Evolutionary conservation across 37 sponge, comb jelly and placozoan genomes (phyloP), one percentile per base, ranked within the genome.

Genomic region (Beroe ovata): DNA sequence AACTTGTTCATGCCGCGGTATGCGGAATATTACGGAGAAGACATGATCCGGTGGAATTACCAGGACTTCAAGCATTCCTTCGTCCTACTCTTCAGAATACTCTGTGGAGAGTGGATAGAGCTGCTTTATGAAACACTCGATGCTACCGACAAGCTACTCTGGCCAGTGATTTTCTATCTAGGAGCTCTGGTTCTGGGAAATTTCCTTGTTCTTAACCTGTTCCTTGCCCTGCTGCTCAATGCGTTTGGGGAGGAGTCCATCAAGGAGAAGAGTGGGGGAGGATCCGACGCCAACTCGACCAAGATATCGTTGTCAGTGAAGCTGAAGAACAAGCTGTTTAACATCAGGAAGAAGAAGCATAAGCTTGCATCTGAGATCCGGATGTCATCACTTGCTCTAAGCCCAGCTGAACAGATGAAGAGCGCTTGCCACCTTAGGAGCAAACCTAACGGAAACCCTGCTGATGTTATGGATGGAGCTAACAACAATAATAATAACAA

Each of bases 21-120:
- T 25, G 16, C 2, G 2, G 36, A 66, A 32, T 66, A 32, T 37
- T 66, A 66, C 36, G 36, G 30, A 29, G 18, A 26, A 29, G 38
- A 33, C 38, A 42, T 39, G 84, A 42, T 54, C 21, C 42, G 84
- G 8, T 77, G 84, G 84, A 39, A 77, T 25, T 77, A 77, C 54
- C 23, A 77, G 26, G 84, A 72, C 39, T 90, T 90, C 61, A 21
- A 29, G 26, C 88, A 90, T 38, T 88, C 91, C 21, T 71, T 72
- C 63, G 34, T 90, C 38, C 21, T 72, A 14, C 47, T 90, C 84
- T 90, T 90, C 63, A 8, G 81, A n/a, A 81, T 90, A n/a, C 88
- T 90, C 33, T 90, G 91, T 40, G 91, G 91, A 29, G 91, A 90
- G 37, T 90, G 91, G 91, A 60, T 90, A 20, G 81, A 72, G 39